Percentiles rank a stretch among this genome's conserved stretches.
Conservation (phyloP, 2,797 vertebrate genomes). For the Gallinago solitaria region DNA sequence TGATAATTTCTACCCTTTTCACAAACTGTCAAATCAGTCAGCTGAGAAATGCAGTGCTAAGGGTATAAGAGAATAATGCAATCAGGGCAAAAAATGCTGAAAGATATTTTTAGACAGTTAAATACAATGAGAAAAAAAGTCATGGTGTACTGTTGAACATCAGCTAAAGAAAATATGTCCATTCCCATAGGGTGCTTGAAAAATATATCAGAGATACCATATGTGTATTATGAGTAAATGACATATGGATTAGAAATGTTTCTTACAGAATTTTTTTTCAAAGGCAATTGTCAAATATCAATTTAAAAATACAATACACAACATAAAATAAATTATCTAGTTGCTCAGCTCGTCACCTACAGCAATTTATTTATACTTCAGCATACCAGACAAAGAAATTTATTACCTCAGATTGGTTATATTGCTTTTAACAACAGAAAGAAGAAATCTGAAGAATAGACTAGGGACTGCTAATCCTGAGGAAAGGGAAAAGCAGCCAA, state of each 20-base stretch:
- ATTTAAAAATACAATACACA: not conserved
- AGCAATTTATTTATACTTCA: not conserved
- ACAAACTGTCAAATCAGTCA: not conserved
- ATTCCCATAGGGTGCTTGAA: not conserved
- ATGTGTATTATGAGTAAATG: not conserved
- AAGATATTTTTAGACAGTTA: not conserved
- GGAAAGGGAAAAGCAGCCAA: not conserved
- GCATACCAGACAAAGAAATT: not conserved
- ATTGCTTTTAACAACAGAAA: not conserved
- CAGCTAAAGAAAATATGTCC: not conserved
- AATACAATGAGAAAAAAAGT: not conserved
- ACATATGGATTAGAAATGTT: not conserved
- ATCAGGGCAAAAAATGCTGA: not conserved
- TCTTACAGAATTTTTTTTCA: not conserved
- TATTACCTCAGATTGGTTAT: not conserved
- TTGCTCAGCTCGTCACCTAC: not conserved
- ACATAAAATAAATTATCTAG: not conserved
- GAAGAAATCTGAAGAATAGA: not conserved
- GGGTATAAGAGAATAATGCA: not conserved
- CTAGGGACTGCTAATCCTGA: not conserved
- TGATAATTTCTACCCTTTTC: conserved; percentile 16
- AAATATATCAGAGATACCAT: not conserved
- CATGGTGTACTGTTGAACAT: not conserved
- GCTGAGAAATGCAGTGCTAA: not conserved
- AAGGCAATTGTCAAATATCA: not conserved